phyloP scores from a whole-genome alignment of 2,797 vertebrate species.

The Momotus momota region DNA sequence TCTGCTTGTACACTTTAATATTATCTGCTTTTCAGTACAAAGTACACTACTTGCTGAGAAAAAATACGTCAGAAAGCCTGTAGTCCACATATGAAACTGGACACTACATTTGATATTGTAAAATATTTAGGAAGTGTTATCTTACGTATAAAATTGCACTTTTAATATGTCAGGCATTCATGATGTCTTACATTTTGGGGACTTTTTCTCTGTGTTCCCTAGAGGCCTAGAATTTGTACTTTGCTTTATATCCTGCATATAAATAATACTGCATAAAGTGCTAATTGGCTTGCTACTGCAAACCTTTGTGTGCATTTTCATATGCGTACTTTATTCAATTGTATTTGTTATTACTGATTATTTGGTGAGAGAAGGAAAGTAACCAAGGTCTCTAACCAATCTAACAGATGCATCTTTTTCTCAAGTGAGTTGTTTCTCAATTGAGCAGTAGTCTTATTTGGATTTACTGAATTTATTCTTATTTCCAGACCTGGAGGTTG shows the following conservation, averaged over 20 bases:
- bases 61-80: neutral
- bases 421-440: neutral
- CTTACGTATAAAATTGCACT: neutral
- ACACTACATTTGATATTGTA: neutral
- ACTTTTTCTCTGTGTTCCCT: neutral
- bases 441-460: neutral
- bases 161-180: neutral
- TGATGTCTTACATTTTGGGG: neutral
- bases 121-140: neutral
- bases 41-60: neutral
- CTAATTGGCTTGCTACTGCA: neutral
- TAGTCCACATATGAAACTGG: neutral
- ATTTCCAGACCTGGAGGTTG: neutral
- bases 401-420: neutral
- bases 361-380: neutral
- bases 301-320: neutral
- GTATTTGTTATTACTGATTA: neutral
- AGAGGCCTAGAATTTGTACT: neutral
- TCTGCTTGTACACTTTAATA: neutral
- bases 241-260: neutral
- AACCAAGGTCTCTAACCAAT: neutral
- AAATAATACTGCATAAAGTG: neutral
- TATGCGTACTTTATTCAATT: neutral
- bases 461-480: slow-evolving; percentile 29
- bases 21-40: neutral